Conservation (phyloP, 2,888 invertebrate species). For the Romanomermis culicivorax region DNA sequence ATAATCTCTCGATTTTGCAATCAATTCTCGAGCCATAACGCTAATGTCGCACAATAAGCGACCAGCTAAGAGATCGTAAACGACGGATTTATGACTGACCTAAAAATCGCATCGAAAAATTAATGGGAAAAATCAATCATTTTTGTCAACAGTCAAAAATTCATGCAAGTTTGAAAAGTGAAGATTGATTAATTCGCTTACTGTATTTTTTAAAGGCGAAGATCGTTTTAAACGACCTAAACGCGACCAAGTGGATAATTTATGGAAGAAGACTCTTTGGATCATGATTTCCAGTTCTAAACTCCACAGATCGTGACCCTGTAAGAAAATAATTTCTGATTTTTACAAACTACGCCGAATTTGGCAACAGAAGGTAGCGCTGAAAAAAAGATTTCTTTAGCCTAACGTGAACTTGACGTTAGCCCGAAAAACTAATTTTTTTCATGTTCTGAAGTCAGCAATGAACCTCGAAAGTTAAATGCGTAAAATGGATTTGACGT, state of each 20-base stretch:
- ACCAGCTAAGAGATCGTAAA: conserved; percentile 36
- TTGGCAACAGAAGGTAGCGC: no score
- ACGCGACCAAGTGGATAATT: conserved; percentile 69
- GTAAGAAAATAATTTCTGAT: no score
- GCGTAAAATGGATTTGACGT: no score
- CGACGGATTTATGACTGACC: not conserved
- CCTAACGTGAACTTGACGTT: no score
- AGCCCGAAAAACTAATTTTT: no score
- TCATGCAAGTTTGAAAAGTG: not conserved
- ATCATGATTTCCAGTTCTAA: conserved; percentile 75
- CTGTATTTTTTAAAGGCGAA: not conserved
- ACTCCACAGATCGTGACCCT: conserved; percentile 70
- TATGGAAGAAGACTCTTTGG: conserved; percentile 48
- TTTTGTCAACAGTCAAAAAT: not conserved
- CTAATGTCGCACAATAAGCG: conserved; percentile 74
- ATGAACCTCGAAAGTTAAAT: no score
- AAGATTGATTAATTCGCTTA: not conserved
- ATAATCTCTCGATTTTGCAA: conserved; percentile 69
- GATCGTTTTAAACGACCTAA: conserved; percentile 60
- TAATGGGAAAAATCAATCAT: no score
- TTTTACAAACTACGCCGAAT: no score
- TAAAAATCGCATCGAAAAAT: no score
- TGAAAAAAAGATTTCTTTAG: no score
- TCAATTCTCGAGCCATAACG: conserved; percentile 74
- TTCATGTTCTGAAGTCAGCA: no score